Evolutionary conservation across 1,140 invertebrate species (phyloP).

Genomic region (Megalonaias nervosa): DNA sequence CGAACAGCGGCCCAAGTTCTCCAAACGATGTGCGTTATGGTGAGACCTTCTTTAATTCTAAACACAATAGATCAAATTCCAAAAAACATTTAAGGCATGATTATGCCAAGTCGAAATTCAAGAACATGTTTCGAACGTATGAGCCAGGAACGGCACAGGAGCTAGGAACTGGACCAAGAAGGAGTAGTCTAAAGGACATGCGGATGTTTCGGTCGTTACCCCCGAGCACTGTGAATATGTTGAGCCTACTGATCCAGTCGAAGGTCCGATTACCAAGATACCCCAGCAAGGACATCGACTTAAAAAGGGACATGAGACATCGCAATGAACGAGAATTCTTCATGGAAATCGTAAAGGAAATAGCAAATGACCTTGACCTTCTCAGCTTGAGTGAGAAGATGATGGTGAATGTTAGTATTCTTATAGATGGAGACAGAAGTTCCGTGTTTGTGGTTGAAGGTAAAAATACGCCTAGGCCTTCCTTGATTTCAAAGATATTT

Average conservation of each 20-base stretch:
- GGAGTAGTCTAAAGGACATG: conserved; percentile 61
- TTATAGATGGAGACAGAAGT: conserved; percentile 91
- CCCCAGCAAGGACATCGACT: conserved; percentile 64
- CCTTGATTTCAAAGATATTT: conserved; percentile 93
- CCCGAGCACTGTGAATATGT: conserved; percentile 59
- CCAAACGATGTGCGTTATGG: conserved; percentile 46
- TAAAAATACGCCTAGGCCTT: conserved; percentile 71
- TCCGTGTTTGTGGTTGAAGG: conserved; percentile 91
- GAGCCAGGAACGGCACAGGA: conserved; percentile 47
- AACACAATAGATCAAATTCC: conserved; percentile 69
- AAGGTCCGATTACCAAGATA: conserved; percentile 58
- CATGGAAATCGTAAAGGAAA: conserved; percentile 96
- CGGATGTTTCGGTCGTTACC: conserved; percentile 61
- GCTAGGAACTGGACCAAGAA: conserved; percentile 39
- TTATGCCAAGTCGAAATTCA: conserved; percentile 73
- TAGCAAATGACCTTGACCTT: conserved; percentile 95
- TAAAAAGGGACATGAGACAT: conserved; percentile 71
- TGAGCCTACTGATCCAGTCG: conserved; percentile 60
- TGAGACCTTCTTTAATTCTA: conserved; percentile 56
- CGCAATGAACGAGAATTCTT: conserved; percentile 95
- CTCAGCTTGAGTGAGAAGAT: conserved; percentile 95
- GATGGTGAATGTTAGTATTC: conserved; percentile 93
- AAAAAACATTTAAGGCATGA: conserved; percentile 74
- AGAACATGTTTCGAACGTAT: conserved; percentile 72
- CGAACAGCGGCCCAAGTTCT: conserved; percentile 53